A percentile compares a stretch with the other conserved stretches of the same genome.
Conservation (phyloP, 23 tunicate species). For the Trididemnum clinides region DNA sequence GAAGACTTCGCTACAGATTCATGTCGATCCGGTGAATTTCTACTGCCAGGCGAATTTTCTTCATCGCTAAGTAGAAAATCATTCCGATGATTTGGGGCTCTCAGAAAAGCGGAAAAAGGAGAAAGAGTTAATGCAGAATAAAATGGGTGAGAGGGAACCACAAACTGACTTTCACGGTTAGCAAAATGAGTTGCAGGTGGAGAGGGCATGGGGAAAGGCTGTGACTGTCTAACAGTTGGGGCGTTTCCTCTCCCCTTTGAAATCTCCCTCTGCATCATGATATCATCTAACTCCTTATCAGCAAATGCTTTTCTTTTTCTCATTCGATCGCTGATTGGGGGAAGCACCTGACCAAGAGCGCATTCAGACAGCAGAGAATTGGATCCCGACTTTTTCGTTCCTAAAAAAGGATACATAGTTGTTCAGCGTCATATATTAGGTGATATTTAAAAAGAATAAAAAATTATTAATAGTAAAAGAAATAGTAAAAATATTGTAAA, state of each 20-base stretch:
- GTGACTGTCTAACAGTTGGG: background rate
- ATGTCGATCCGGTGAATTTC: background rate
- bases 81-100: background rate
- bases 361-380: no score
- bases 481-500: no score
- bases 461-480: no score
- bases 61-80: background rate
- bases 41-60: background rate
- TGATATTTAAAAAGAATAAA: no score
- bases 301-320: slow-evolving; percentile 87
- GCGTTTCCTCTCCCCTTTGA: background rate
- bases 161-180: background rate
- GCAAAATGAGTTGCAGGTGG: background rate
- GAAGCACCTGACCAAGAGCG: slow-evolving; percentile 10
- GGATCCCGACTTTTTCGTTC: background rate
- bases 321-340: slow-evolving; percentile 90
- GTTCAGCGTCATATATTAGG: no score
- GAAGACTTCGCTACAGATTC: background rate
- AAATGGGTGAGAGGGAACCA: background rate
- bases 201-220: background rate
- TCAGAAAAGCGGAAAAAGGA: slow-evolving; percentile 9
- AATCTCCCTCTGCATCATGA: slow-evolving; percentile 54
- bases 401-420: background rate
- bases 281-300: slow-evolving; percentile 70
- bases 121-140: background rate